phyloP scores from a whole-genome alignment of 2,888 invertebrate species.

The Cheilosia vernalis region DNA sequence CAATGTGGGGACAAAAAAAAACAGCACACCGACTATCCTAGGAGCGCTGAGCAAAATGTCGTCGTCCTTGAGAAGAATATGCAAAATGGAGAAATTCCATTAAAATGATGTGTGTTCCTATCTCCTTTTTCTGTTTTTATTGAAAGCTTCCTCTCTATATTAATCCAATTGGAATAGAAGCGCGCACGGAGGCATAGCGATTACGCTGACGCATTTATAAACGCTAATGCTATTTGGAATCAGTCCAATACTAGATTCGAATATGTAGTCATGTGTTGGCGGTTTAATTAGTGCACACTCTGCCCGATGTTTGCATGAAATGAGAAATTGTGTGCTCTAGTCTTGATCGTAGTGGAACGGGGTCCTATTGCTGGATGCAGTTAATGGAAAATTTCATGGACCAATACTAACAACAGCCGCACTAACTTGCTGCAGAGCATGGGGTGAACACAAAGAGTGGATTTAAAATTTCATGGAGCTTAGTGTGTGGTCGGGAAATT shows the following conservation, averaged over 20 bases:
- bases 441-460: neutral
- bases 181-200: neutral
- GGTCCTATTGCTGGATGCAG: neutral
- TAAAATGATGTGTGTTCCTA: slow-evolving; percentile 11
- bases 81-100: slow-evolving; percentile 31
- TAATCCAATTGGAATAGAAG: slow-evolving; percentile 17
- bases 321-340: neutral
- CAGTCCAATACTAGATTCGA: neutral
- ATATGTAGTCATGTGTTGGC: slow-evolving; percentile 18
- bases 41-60: no score
- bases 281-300: slow-evolving; percentile 17
- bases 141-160: slow-evolving; percentile 2
- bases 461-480: slow-evolving; percentile 3
- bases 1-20: neutral
- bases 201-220: slow-evolving; percentile 16
- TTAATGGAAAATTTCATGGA: neutral
- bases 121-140: neutral
- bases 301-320: neutral
- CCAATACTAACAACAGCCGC: neutral
- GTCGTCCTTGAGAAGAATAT: slow-evolving; percentile 24
- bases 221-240: slow-evolving; percentile 15
- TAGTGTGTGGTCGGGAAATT: neutral
- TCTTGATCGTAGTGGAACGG: neutral
- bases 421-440: neutral
- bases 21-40: no score